Evolutionary conservation across 2,113 vertebrate genomes (phyloP), one percentile per base, ranked within the genome.

Genomic region (Laticauda colubrina): DNA sequence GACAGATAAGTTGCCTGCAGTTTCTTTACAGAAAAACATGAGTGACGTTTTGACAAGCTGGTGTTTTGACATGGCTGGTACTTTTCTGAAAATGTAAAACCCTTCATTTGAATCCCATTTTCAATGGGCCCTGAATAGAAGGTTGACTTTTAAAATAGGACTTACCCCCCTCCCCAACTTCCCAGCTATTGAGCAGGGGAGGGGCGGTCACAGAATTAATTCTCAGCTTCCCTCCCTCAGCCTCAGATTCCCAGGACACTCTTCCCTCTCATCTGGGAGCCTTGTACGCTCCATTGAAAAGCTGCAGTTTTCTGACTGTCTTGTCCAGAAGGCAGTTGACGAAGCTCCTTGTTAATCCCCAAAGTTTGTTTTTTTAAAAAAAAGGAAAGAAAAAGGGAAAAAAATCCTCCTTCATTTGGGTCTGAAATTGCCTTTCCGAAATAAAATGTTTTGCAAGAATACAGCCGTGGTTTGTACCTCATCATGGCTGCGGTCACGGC

Each of bases 51-150:
- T 96, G 95, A 97, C 96, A 97, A 61, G 96, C 87, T 43, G 95
- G 95, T 95, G 11, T 53, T 53, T 53, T 53, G 56, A 21, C 21
- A 57, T 23, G 95, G 93, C 91, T 95, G 94, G 94, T 96, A 93
- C 95, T 93, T 93, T 43, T 1, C 96, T 51, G 94, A 93, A 95
- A 95, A 96, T 96, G 95, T 96, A 96, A 96, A 93, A 97, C 96
- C 94, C 2, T 95, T 97, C 93, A 94, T 97, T 97, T 97, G 96
- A 97, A 97, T 97, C 96, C 94, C 94, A 92, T 34, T 95, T 95
- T 94, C 94, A 94, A 92, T 91, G 88, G 94, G 61, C 92, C 92
- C 81, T 93, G 93, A 95, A 95, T 0, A 24, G 56, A 90, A 92
- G 92, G 95, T 94, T 94, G 93, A 95, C 93, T 94, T 43, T 89